Conservation (phyloP, 2,113 vertebrate species). For the Mobula birostris region DNA sequence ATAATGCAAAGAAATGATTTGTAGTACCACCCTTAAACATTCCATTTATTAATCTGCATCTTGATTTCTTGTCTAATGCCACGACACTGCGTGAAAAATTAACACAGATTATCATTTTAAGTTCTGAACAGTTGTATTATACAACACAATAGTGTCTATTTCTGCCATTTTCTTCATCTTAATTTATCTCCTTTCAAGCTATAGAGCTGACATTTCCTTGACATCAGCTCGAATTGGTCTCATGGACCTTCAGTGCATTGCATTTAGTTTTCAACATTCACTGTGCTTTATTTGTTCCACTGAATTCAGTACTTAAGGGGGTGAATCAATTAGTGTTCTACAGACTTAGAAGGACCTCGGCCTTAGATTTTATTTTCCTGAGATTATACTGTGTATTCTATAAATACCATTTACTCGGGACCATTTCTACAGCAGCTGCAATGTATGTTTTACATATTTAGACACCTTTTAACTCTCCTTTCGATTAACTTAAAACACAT, state of each 20-base stretch:
- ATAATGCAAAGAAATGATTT: not conserved
- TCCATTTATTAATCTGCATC: not conserved
- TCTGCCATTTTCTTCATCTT: not conserved
- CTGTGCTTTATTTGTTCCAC: not conserved
- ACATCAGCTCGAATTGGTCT: not conserved
- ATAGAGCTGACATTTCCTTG: not conserved
- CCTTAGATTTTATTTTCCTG: not conserved
- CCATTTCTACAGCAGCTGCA: not conserved
- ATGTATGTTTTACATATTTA: not conserved
- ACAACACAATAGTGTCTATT: not conserved
- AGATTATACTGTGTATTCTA: not conserved
- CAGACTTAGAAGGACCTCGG: not conserved
- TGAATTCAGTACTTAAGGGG: not conserved
- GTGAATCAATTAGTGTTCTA: not conserved
- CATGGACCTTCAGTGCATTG: not conserved
- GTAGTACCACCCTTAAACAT: not conserved
- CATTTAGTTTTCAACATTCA: not conserved
- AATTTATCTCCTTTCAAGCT: not conserved
- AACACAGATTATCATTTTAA: not conserved
- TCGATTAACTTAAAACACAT: not conserved
- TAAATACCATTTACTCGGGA: not conserved
- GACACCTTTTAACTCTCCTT: not conserved
- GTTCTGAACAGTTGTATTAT: not conserved
- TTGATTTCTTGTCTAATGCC: not conserved
- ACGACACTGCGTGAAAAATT: not conserved